Conservation (phyloP, 1,140 invertebrate genomes). For the Gonioctena quinquepunctata region DNA sequence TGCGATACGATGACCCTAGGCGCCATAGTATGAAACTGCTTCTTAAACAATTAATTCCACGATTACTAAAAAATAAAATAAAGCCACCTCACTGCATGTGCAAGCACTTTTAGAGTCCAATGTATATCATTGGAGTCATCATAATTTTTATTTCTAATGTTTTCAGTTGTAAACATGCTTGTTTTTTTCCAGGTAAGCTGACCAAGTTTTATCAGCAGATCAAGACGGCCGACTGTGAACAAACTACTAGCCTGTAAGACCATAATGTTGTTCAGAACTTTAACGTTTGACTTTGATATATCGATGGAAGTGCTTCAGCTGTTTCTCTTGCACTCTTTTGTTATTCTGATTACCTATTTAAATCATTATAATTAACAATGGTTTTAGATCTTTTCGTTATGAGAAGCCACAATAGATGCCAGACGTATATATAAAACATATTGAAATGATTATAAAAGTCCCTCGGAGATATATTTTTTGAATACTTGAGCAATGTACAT, state of each 20-base stretch:
- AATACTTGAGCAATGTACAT: no score
- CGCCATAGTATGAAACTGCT: no score
- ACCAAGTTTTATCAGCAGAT: constrained; percentile 31
- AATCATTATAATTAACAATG: constrained; percentile 12
- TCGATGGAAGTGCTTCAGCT: constrained; percentile 6
- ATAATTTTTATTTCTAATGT: constrained; percentile 20
- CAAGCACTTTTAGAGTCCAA: no score
- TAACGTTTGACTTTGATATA: constrained; percentile 18
- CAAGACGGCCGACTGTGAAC: constrained; percentile 1
- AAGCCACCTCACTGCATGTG: no score
- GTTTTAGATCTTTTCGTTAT: neutral
- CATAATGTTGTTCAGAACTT: constrained; percentile 22
- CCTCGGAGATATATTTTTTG: no score
- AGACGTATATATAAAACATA: no score
- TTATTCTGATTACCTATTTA: constrained; percentile 1
- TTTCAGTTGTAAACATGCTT: constrained; percentile 36
- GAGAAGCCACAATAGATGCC: no score
- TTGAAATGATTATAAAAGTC: no score
- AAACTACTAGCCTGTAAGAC: constrained; percentile 2
- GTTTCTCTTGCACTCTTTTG: neutral
- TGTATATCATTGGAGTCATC: neutral
- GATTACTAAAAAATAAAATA: no score
- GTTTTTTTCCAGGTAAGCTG: constrained; percentile 38
- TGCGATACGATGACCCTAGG: no score
- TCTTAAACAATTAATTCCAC: no score